phyloP scores from a whole-genome alignment of 2,797 vertebrate genomes.

The Periparus ater region DNA sequence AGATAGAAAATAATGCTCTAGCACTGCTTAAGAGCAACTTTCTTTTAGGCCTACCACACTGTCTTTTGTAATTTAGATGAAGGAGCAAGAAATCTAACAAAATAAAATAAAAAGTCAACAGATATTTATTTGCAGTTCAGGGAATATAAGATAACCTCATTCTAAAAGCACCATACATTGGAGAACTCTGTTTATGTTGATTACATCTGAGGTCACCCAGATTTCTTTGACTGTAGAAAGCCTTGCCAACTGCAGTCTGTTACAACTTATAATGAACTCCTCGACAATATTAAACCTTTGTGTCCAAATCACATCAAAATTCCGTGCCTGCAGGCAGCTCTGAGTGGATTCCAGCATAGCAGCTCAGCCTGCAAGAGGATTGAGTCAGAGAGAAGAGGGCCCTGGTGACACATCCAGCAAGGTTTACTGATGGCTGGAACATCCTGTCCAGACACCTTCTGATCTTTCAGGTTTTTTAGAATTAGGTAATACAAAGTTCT shows the following conservation, averaged over 20 bases:
- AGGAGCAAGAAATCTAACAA: background rate
- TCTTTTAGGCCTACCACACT: background rate
- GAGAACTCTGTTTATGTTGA: background rate
- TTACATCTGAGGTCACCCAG: background rate
- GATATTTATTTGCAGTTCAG: background rate
- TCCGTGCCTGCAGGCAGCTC: background rate
- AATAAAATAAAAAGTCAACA: background rate
- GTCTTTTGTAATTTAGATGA: background rate
- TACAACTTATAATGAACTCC: background rate
- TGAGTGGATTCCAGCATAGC: accelerated
- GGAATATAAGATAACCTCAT: background rate
- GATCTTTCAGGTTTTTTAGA: background rate
- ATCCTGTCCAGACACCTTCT: background rate
- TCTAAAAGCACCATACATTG: background rate
- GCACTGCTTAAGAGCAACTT: background rate
- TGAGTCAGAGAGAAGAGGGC: background rate
- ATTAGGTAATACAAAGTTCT: background rate
- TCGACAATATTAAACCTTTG: background rate
- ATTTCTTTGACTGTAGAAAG: background rate
- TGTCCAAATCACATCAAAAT: background rate
- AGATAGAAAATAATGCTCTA: background rate
- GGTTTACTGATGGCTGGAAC: background rate
- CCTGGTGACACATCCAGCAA: background rate
- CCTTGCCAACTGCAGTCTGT: background rate
- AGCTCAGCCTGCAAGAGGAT: background rate